Percentiles rank a stretch among this genome's conserved stretches.
Evolutionary conservation across 2,113 vertebrate genomes (phyloP).

Genomic region (Osmerus eperlanus): DNA sequence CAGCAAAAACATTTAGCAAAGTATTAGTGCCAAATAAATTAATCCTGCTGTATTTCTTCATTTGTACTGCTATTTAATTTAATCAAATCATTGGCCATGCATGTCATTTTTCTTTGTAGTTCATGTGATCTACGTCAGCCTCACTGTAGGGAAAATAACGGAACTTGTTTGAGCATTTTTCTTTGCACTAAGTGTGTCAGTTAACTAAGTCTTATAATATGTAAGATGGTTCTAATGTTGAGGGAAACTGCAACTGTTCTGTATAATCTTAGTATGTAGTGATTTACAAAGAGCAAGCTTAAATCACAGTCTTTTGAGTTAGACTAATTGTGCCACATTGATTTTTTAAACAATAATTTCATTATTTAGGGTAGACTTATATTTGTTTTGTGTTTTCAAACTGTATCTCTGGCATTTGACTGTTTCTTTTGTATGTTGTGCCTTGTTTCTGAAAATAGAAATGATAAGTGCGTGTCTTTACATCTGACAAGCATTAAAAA

Average conservation of each 20-base stretch:
- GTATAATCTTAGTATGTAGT: not conserved
- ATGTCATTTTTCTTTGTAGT: not conserved
- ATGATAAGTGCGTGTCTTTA: conserved; percentile 10
- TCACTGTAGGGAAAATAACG: not conserved
- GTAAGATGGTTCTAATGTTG: not conserved
- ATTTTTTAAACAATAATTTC: conserved; percentile 5
- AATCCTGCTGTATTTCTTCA: conserved; percentile 30
- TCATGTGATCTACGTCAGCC: not conserved
- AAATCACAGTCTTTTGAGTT: not conserved
- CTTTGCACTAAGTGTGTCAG: conserved; percentile 22
- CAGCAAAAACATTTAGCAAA: not conserved
- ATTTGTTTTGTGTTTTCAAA: conserved; percentile 12
- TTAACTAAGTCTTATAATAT: conserved; percentile 2
- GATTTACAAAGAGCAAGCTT: conserved; percentile 3
- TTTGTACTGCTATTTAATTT: not conserved
- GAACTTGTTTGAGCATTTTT: conserved; percentile 4
- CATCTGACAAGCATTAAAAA: conserved; percentile 27
- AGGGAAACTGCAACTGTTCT: conserved; percentile 1
- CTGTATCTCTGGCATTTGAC: conserved; percentile 14
- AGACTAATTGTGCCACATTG: not conserved
- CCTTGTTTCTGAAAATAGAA: conserved; percentile 31
- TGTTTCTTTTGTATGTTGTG: conserved; percentile 27
- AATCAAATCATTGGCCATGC: not conserved
- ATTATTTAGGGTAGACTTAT: conserved; percentile 9
- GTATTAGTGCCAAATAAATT: conserved; percentile 6